A percentile compares a stretch with the other conserved stretches of the same genome.
phyloP scores from a whole-genome alignment of 2,113 vertebrate species.

The Suricata suricatta region DNA sequence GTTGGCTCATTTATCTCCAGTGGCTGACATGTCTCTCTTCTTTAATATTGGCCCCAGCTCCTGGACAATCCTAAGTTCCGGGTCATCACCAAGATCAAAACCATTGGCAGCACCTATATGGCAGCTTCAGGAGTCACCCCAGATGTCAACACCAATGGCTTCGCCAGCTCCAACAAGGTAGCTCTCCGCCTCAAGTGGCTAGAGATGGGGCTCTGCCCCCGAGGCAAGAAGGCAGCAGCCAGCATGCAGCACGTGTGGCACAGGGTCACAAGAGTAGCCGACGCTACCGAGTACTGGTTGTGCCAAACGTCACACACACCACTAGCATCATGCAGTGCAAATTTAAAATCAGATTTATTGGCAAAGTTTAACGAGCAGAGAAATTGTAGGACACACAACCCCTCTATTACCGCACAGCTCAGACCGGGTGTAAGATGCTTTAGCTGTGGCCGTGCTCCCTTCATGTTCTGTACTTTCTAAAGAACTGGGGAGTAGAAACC shows the following conservation, averaged over 20 bases:
- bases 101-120: conserved; percentile 98
- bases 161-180: conserved; percentile 88
- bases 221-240: not conserved
- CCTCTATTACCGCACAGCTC: accelerated
- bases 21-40: not conserved
- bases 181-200: not conserved
- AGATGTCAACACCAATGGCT: conserved; percentile 87
- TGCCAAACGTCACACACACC: not conserved
- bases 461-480: accelerated
- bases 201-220: not conserved
- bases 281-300: no score
- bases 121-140: conserved; percentile 95
- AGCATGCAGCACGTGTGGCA: accelerated
- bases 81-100: conserved; percentile 98
- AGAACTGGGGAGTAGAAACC: not conserved
- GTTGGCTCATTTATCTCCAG: not conserved
- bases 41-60: conserved; percentile 84
- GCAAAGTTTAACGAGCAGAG: not conserved
- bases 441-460: not conserved
- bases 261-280: accelerated
- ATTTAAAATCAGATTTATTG: not conserved
- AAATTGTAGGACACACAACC: no score
- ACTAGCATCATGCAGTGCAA: accelerated
- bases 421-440: not conserved
- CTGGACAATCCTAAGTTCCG: conserved; percentile 96